Percentiles rank a stretch among this genome's conserved stretches.
phyloP scores from a whole-genome alignment of 2,113 vertebrate species.

The Dicentrarchus labrax region DNA sequence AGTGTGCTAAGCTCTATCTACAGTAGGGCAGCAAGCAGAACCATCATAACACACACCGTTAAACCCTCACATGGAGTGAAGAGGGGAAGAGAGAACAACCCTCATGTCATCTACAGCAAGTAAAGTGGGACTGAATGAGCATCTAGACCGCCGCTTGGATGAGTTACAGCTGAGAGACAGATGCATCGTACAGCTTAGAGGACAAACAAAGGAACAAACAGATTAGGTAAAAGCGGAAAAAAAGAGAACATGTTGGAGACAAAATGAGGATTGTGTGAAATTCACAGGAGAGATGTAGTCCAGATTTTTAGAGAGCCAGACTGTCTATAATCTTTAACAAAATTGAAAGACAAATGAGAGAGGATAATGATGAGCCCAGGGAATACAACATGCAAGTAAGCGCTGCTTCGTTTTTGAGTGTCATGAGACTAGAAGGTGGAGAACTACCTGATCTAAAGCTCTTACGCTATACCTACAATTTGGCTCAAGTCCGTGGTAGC shows the following conservation, averaged over 20 bases:
- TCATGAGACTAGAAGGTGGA: conserved; percentile 6
- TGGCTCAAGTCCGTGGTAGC: conserved; percentile 24
- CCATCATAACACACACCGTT: conserved; percentile 51
- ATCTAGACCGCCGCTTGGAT: conserved; percentile 43
- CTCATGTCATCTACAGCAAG: conserved; percentile 43
- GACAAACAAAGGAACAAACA: conserved; percentile 60
- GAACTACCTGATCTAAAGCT: conserved; percentile 9
- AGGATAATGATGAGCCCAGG: conserved; percentile 25
- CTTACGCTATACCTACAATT: conserved; percentile 6
- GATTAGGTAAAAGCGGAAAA: conserved; percentile 37
- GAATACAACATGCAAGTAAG: conserved; percentile 25
- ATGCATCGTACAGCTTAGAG: conserved; percentile 58
- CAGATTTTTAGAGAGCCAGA: conserved; percentile 45
- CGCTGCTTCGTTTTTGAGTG: not conserved
- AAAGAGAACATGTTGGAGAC: conserved; percentile 50
- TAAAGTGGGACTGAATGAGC: conserved; percentile 45
- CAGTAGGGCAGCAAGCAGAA: conserved; percentile 41
- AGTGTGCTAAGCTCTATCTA: conserved; percentile 51
- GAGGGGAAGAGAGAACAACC: conserved; percentile 13
- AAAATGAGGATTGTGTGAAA: conserved; percentile 56
- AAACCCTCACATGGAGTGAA: conserved; percentile 43
- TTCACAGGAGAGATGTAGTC: conserved; percentile 52
- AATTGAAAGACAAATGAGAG: conserved; percentile 47
- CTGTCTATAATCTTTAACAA: conserved; percentile 48
- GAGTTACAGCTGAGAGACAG: conserved; percentile 59